Evolutionary conservation across 2,797 vertebrate genomes (phyloP).

Genomic region (Perodicticus potto): DNA sequence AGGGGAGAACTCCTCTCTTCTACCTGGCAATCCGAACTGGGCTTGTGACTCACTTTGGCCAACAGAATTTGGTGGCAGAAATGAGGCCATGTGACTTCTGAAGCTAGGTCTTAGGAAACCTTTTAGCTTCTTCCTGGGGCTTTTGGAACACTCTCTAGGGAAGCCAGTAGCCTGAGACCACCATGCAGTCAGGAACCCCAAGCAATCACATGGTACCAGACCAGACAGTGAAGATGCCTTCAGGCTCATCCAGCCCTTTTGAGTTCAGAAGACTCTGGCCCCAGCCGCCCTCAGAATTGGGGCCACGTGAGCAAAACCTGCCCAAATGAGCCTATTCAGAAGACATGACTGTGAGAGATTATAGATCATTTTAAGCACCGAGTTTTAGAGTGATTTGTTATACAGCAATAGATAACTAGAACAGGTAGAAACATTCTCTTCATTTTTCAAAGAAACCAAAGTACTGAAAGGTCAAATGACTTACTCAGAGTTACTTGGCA

Average conservation of each 20-base stretch:
- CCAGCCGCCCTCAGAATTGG: neutral
- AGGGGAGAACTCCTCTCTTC: neutral
- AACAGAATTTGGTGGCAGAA: neutral
- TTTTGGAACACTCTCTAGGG: neutral
- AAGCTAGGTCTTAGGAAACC: neutral
- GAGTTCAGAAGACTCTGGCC: neutral
- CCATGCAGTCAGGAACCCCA: neutral
- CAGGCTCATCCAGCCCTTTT: neutral
- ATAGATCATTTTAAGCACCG: neutral
- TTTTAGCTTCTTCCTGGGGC: neutral
- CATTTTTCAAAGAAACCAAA: slow-evolving; percentile 15
- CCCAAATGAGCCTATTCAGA: neutral
- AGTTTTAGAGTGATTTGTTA: neutral
- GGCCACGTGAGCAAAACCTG: neutral
- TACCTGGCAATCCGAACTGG: neutral
- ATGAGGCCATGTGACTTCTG: neutral
- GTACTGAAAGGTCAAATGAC: neutral
- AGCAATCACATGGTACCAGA: neutral
- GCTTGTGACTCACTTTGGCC: neutral
- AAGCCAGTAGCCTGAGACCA: neutral
- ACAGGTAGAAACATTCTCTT: neutral
- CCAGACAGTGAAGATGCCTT: neutral
- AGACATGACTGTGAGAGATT: neutral
- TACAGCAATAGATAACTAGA: neutral
- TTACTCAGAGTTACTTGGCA: neutral